Evolutionary conservation across 1,140 invertebrate species (phyloP).

Genomic region (Drosophila dunni): DNA sequence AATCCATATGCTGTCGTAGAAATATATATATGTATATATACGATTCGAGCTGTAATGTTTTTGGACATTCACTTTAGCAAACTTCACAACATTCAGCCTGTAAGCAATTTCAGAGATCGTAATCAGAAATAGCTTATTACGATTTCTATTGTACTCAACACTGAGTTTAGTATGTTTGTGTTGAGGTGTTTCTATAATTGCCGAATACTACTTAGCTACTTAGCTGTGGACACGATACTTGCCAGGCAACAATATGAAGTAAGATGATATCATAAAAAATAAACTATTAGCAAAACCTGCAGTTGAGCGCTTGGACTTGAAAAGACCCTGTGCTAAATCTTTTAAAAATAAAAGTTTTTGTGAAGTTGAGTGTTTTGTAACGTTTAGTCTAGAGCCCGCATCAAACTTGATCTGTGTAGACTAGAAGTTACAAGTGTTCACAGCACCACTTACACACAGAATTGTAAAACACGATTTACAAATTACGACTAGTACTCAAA

Average conservation of each 20-base stretch:
- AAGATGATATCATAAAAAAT: constrained; percentile 44
- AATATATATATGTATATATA: too few species aligned
- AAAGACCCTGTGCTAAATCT: too few species aligned
- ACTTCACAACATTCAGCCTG: not conserved
- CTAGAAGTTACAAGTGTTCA: too few species aligned
- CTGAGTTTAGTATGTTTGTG: constrained; percentile 6
- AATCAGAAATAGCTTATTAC: constrained; percentile 51
- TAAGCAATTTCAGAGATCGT: constrained; percentile 19
- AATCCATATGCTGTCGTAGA: not conserved
- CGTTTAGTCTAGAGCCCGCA: too few species aligned
- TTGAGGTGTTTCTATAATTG: constrained; percentile 46
- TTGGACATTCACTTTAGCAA: constrained; percentile 49
- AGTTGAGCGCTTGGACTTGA: too few species aligned
- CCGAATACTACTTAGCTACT: constrained; percentile 28
- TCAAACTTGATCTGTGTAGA: too few species aligned
- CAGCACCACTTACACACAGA: too few species aligned
- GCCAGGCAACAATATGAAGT: constrained; percentile 18
- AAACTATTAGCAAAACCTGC: not conserved
- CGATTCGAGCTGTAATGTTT: constrained; percentile 17
- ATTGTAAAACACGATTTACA: too few species aligned
- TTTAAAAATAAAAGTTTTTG: too few species aligned
- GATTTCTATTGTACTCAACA: constrained; percentile 33
- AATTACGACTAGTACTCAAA: too few species aligned
- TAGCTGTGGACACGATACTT: not conserved
- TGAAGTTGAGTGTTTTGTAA: too few species aligned